Percentiles rank a stretch among this genome's conserved stretches.
phyloP scores from a whole-genome alignment of 2,797 vertebrate species.

The Ceryle rudis region DNA sequence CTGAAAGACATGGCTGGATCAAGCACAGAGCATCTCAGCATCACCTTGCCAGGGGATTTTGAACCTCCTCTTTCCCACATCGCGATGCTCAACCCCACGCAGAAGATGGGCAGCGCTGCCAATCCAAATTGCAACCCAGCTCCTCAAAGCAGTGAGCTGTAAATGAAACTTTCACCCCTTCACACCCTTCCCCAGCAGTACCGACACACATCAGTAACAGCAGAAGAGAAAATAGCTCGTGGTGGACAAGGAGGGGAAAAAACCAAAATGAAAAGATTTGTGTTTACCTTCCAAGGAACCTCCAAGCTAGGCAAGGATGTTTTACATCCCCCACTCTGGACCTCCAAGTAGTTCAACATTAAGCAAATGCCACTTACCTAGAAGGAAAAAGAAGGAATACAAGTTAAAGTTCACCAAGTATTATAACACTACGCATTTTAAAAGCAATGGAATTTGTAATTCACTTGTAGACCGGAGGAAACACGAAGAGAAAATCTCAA shows the following conservation, averaged over 20 bases:
- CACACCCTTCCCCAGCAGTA: background rate
- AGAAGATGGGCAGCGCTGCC: background rate
- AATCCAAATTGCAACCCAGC: background rate
- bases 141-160: conserved; percentile 13
- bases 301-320: conserved; percentile 19
- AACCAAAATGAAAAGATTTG: background rate
- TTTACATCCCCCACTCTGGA: conserved; percentile 27
- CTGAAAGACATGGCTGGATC: background rate
- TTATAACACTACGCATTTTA: background rate
- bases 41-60: background rate
- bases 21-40: background rate
- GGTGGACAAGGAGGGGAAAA: rapidly evolving
- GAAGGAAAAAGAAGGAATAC: conserved; percentile 20
- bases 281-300: conserved; percentile 54
- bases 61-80: background rate
- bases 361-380: conserved; percentile 81
- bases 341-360: conserved; percentile 60
- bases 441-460: conserved; percentile 39
- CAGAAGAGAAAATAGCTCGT: background rate
- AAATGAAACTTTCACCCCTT: background rate
- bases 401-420: conserved; percentile 46
- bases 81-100: background rate
- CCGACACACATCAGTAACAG: background rate
- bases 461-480: conserved; percentile 5
- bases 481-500: conserved; percentile 7